Evolutionary conservation across 2,888 invertebrate species (phyloP), one percentile per base, ranked within the genome.

Genomic region (Metacarcinus magister): DNA sequence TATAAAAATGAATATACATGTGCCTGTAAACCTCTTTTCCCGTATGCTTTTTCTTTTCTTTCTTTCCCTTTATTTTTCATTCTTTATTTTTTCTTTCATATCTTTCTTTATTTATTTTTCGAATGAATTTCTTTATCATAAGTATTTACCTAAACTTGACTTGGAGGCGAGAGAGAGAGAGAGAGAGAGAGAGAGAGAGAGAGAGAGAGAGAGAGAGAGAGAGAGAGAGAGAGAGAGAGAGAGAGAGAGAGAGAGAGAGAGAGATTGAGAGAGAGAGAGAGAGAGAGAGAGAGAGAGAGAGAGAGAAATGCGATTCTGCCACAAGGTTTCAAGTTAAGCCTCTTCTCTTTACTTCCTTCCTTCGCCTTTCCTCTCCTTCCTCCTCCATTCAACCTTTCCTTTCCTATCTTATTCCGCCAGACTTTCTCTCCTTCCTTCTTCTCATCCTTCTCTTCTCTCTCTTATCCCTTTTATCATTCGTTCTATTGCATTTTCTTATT

Each of bases 271-370:
- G 67, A 67, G 67, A 67, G 67, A 67, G 67, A 67, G 67, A 67
- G 67, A 67, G 67, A 67, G 67, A 67, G 67, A 48, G 48, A 48
- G 48, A 48, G 48, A 48, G 67, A 67, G 67, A 67, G 67, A 67
- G 67, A 23, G 23, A 19, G 16, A 67, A 23, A 23, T 67, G 67
- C 67, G 67, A 23, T 67, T 67, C 67, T 67, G 67, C 67, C 23
- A 67, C 67, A 67, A 67, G 67, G 67, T 23, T 67, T 67, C 67
- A 67, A 67, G 19, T 23, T 67, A 67, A 67, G 67, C 67, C 19
- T 67, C 67, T 23, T 67, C 16, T 67, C 67, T 67, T 16, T 67
- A 19, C 19, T 67, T 67, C 23, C 23, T 67, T 67, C 67, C 23
- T 67, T 23, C 23, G 4, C 23, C 19, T 67, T 67, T 67, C 67